These are phyloP conservation scores for Athene noctua DNA, from an alignment of 2,113 vertebrate species.

Conservation along the genomic window DNA sequence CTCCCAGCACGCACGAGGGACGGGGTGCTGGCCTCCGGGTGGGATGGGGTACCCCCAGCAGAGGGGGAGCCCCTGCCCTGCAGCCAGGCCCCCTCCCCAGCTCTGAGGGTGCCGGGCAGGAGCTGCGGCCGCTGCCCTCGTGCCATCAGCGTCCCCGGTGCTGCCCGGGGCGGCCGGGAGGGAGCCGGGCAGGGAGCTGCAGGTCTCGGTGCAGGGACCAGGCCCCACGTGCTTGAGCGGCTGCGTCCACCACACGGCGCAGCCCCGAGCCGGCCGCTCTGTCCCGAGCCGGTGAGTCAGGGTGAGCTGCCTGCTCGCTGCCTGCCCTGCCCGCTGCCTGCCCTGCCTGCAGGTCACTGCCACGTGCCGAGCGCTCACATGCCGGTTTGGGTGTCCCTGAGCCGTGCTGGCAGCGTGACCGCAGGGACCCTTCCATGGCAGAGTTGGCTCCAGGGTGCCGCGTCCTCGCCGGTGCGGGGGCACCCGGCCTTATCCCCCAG, in stretches of 20 bases:
- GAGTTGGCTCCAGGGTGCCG: background rate
- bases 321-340: background rate
- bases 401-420: background rate
- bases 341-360: background rate
- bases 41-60: background rate
- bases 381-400: accelerated
- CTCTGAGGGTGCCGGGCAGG: background rate
- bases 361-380: background rate
- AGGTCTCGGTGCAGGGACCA: background rate
- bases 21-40: background rate
- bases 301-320: background rate
- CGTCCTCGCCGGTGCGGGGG: background rate
- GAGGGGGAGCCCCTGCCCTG: background rate
- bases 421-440: background rate
- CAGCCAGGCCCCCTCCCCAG: background rate
- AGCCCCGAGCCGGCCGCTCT: accelerated
- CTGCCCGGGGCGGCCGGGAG: accelerated
- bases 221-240: background rate
- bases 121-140: background rate
- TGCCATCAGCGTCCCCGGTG: accelerated
- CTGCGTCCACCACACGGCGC: accelerated
- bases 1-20: accelerated
- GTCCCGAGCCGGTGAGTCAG: background rate
- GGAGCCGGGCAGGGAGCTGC: background rate
- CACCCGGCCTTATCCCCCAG: background rate